Conservation (phyloP, 2,113 vertebrate genomes). For the Neoarius graeffei region DNA sequence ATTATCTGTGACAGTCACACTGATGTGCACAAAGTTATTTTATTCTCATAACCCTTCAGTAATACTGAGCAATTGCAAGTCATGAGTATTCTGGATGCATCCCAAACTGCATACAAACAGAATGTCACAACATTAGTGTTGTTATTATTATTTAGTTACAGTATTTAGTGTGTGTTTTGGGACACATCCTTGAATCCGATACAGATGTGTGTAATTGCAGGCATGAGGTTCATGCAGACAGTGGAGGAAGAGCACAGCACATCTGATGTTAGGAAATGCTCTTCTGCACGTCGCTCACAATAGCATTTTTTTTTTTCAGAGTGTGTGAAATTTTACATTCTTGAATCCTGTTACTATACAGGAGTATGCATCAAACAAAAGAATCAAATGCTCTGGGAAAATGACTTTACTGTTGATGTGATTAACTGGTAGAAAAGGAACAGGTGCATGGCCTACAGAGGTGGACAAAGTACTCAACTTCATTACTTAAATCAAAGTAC, state of each 20-base stretch:
- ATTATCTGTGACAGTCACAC: neutral
- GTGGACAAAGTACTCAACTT: too few species aligned
- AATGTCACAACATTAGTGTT: neutral
- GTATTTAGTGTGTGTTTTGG: neutral
- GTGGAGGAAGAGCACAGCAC: neutral
- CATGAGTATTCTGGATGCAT: neutral
- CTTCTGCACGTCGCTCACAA: neutral
- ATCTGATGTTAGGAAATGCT: neutral
- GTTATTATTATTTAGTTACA: neutral
- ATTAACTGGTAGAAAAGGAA: constrained; percentile 49
- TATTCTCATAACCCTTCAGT: neutral
- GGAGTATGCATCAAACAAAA: constrained; percentile 35
- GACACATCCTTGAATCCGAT: neutral
- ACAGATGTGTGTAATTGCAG: neutral
- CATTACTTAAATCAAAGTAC: too few species aligned
- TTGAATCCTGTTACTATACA: neutral
- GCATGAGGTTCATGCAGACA: neutral
- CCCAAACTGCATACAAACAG: neutral
- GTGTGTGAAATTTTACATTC: neutral
- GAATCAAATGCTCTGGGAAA: constrained; percentile 49
- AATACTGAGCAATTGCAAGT: neutral
- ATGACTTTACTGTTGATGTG: constrained; percentile 53
- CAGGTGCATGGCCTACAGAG: constrained; percentile 22
- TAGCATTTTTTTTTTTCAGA: neutral
- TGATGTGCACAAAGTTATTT: neutral